Percentiles rank a stretch among this genome's conserved stretches.
Conservation (phyloP, 2,797 vertebrate genomes). For the Hyperoplus lanceolatus region DNA sequence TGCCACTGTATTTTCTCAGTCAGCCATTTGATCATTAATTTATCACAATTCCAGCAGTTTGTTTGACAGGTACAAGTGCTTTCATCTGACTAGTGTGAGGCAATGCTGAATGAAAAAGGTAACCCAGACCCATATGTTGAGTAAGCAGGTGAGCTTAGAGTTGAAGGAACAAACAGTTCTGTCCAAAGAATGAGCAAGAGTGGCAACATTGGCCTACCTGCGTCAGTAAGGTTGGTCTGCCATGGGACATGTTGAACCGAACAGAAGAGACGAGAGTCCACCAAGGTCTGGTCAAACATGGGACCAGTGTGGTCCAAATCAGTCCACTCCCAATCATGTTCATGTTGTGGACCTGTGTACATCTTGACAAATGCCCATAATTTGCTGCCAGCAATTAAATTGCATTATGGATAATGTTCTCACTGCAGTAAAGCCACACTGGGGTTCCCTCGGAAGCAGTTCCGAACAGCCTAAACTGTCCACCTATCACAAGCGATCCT, state of each 20-base stretch:
- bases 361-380: no score
- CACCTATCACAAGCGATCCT: no score
- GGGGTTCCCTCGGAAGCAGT: no score
- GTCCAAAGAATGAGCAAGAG: conserved; percentile 1
- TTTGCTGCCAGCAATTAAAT: no score
- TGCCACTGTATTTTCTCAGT: conserved; percentile 89
- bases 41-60: conserved; percentile 97
- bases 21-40: conserved; percentile 97
- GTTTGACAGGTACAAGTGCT: conserved; percentile 95
- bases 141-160: conserved; percentile 45
- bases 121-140: conserved; percentile 28
- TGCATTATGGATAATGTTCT: no score
- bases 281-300: background rate
- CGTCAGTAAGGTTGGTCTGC: background rate
- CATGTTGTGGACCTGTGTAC: no score
- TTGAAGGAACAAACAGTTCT: conserved; percentile 39
- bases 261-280: background rate
- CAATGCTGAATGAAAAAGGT: conserved; percentile 77
- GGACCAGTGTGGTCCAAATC: no score
- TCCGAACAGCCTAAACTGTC: no score
- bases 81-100: conserved; percentile 91
- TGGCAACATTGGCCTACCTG: background rate
- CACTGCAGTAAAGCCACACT: no score
- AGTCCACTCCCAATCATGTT: no score
- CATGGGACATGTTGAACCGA: background rate